A percentile compares a stretch with the other conserved stretches of the same genome.
Evolutionary conservation across 2,113 vertebrate genomes (phyloP).

Genomic region (Holacanthus passer): DNA sequence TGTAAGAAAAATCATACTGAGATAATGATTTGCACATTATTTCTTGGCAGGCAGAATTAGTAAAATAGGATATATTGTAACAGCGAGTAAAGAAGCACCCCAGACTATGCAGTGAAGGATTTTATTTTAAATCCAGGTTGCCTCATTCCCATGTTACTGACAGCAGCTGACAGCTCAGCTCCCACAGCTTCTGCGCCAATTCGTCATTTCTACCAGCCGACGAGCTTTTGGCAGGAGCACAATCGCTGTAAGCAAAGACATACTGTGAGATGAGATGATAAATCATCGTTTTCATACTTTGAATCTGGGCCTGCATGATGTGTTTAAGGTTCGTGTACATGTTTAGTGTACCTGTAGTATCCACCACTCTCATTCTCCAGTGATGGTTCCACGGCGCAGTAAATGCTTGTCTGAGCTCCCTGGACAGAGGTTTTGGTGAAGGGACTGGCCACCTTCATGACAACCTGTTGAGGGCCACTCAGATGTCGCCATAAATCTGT

Average conservation of each 20-base stretch:
- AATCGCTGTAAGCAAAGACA: slow-evolving; percentile 76
- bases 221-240: slow-evolving; percentile 79
- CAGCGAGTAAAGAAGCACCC: not conserved
- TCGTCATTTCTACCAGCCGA: slow-evolving; percentile 73
- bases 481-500: slow-evolving; percentile 84
- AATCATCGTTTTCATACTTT: not conserved
- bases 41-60: not conserved
- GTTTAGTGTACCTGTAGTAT: slow-evolving; percentile 83
- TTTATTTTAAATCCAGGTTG: not conserved
- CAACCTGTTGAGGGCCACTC: slow-evolving; percentile 55
- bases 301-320: not conserved
- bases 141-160: slow-evolving; percentile 79
- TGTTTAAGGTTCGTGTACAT: too few species aligned
- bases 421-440: slow-evolving; percentile 83
- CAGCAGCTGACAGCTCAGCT: slow-evolving; percentile 82
- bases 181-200: slow-evolving; percentile 82
- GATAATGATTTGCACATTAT: not conserved
- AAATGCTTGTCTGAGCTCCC: slow-evolving; percentile 86
- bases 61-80: not conserved
- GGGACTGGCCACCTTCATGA: slow-evolving; percentile 71
- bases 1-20: not conserved
- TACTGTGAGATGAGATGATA: not conserved
- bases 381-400: slow-evolving; percentile 84
- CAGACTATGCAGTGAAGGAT: not conserved
- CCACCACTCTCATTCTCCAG: slow-evolving; percentile 79